phyloP scores from a whole-genome alignment of 2,113 vertebrate genomes.

The Cephalopholis sonnerati region DNA sequence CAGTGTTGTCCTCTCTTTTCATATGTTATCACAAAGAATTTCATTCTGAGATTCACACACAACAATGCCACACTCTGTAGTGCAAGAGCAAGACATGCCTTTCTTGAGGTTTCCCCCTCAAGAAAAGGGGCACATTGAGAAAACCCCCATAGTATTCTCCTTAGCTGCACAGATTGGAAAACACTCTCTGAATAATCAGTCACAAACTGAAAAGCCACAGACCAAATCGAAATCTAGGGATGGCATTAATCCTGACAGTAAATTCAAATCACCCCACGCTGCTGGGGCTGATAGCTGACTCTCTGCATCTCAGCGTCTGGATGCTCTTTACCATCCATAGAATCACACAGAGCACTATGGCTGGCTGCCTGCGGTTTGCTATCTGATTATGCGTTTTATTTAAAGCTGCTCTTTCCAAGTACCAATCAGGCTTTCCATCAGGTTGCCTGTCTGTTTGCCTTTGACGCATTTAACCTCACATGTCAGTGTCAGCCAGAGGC shows the following conservation, averaged over 20 bases:
- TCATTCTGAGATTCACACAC: conserved; percentile 23
- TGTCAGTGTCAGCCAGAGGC: conserved; percentile 56
- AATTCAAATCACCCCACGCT: conserved; percentile 68
- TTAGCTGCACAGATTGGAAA: conserved; percentile 34
- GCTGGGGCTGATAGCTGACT: conserved; percentile 61
- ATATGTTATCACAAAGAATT: conserved; percentile 38
- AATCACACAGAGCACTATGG: conserved; percentile 43
- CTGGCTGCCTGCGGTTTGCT: conserved; percentile 55
- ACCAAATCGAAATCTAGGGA: conserved; percentile 66
- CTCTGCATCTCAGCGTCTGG: conserved; percentile 49
- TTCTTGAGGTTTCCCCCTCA: conserved; percentile 16
- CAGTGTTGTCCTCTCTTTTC: conserved; percentile 6
- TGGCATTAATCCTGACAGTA: conserved; percentile 72
- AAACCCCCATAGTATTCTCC: conserved; percentile 15
- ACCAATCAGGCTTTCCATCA: conserved; percentile 69
- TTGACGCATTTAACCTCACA: conserved; percentile 68
- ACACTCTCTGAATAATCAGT: conserved; percentile 52
- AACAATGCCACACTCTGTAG: conserved; percentile 13
- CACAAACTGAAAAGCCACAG: conserved; percentile 55
- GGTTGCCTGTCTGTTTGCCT: conserved; percentile 67
- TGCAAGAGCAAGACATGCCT: conserved; percentile 12
- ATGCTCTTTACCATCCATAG: conserved; percentile 54
- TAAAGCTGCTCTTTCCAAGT: conserved; percentile 63
- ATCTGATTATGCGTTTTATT: conserved; percentile 76
- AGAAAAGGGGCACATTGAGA: conserved; percentile 27